Conservation (phyloP, 2,113 vertebrate species). For the Percina caprodes region DNA sequence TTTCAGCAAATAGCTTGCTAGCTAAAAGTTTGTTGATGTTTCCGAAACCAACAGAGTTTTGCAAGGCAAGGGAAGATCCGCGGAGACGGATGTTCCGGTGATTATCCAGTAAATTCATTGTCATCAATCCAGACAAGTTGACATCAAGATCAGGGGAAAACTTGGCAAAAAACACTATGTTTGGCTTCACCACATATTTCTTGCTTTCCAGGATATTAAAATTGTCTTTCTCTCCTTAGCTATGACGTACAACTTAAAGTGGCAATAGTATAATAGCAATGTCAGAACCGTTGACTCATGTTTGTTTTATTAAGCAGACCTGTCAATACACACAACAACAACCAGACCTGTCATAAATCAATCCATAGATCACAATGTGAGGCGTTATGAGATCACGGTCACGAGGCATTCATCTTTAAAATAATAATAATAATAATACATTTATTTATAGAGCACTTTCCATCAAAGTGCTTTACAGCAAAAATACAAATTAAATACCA, state of each 20-base stretch:
- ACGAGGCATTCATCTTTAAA: not conserved
- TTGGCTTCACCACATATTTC: not conserved
- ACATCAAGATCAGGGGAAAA: not conserved
- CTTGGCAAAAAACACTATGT: not conserved
- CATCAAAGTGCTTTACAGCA: too few species aligned
- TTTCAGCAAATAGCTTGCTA: too few species aligned
- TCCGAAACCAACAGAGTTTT: too few species aligned
- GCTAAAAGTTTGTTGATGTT: too few species aligned
- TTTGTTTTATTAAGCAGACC: conserved; percentile 16
- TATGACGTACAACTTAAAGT: not conserved
- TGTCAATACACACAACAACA: not conserved
- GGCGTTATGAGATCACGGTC: conserved; percentile 3
- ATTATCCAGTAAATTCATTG: too few species aligned
- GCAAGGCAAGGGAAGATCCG: too few species aligned
- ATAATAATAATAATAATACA: too few species aligned
- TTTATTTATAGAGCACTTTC: too few species aligned
- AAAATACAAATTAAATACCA: too few species aligned
- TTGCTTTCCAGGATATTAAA: not conserved
- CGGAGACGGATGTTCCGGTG: too few species aligned
- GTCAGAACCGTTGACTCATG: not conserved
- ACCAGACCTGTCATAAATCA: not conserved
- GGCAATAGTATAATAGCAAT: not conserved
- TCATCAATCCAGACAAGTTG: too few species aligned
- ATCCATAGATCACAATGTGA: not conserved
- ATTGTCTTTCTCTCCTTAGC: not conserved